Evolutionary conservation across 2,113 vertebrate genomes (phyloP).

Genomic region (Trogon surrucura): DNA sequence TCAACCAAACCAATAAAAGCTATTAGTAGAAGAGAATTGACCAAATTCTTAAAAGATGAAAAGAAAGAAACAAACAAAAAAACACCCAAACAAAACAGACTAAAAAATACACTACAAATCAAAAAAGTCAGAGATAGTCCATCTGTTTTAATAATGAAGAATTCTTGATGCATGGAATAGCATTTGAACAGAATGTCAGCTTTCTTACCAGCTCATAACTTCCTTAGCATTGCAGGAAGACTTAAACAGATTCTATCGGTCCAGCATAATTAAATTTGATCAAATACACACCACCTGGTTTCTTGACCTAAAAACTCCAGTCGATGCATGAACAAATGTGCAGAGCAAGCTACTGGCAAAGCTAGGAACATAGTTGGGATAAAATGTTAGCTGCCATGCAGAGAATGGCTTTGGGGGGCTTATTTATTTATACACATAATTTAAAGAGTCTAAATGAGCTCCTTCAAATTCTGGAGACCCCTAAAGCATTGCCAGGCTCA

Average conservation of each 20-base stretch:
- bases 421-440: neutral
- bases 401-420: accelerated
- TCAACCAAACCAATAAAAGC: neutral
- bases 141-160: neutral
- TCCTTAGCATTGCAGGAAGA: neutral
- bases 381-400: neutral
- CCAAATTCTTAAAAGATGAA: neutral
- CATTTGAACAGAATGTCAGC: neutral
- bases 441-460: neutral
- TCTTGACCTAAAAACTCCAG: neutral
- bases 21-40: neutral
- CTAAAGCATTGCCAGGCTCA: neutral
- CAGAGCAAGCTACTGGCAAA: neutral
- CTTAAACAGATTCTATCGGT: neutral
- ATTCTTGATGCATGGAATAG: neutral
- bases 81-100: too few relatives aligned
- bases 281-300: neutral
- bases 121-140: neutral
- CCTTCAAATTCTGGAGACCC: neutral
- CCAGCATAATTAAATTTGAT: neutral
- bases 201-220: neutral
- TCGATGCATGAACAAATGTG: neutral
- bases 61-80: neutral
- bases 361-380: neutral
- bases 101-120: too few relatives aligned